Conservation (phyloP, 2,888 invertebrate genomes). For the Caenorhabditis sinica region DNA sequence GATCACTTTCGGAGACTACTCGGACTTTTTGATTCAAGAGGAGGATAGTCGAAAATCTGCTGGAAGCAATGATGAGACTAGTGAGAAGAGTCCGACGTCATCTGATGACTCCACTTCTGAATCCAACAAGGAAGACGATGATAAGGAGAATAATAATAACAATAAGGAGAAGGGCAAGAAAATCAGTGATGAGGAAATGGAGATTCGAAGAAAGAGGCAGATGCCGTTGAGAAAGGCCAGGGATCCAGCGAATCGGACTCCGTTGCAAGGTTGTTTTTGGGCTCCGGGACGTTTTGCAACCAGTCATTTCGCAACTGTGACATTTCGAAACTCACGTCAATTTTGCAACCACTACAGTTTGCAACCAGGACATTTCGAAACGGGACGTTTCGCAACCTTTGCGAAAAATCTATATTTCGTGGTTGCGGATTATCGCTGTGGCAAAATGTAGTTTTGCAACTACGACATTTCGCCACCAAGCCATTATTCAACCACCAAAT, state of each 20-base stretch:
- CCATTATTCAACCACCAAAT: too few species aligned
- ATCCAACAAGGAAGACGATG: not conserved
- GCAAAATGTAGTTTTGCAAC: not conserved
- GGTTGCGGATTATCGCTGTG: too few species aligned
- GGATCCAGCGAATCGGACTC: constrained; percentile 49
- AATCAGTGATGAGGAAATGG: not conserved
- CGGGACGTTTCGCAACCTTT: too few species aligned
- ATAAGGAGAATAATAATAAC: constrained; percentile 6
- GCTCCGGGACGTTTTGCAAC: too few species aligned
- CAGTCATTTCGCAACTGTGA: too few species aligned
- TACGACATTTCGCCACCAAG: not conserved
- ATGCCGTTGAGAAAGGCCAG: constrained; percentile 28
- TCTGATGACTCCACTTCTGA: constrained; percentile 30
- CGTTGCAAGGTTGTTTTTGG: constrained; percentile 48
- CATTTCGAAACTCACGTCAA: too few species aligned
- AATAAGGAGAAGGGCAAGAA: not conserved
- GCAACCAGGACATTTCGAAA: too few species aligned
- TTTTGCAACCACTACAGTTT: too few species aligned
- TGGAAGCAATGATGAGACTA: constrained; percentile 21
- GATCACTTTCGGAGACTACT: constrained; percentile 26
- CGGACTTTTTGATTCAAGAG: not conserved
- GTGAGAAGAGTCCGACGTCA: constrained; percentile 15
- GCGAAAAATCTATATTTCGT: not conserved
- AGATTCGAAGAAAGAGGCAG: not conserved
- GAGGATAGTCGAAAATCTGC: constrained; percentile 13